phyloP scores from a whole-genome alignment of 2,113 vertebrate species.

The Phylloscopus trochiloides region DNA sequence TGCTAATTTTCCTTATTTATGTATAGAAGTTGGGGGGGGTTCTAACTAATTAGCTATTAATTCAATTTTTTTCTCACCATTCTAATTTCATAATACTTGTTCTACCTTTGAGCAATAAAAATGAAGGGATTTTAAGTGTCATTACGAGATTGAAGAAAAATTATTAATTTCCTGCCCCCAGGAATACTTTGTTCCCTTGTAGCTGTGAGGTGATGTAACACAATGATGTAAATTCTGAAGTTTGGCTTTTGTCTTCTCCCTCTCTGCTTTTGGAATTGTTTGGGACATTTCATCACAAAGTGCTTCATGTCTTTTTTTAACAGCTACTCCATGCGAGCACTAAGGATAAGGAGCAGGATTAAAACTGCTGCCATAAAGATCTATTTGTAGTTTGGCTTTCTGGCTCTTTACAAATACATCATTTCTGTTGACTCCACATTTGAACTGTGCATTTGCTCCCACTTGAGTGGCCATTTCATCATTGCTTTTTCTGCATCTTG shows the following conservation, averaged over 20 bases:
- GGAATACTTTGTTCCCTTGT: neutral
- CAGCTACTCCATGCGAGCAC: neutral
- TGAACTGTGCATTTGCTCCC: neutral
- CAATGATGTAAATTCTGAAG: neutral
- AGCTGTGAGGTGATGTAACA: neutral
- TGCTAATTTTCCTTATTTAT: neutral
- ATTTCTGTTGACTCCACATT: neutral
- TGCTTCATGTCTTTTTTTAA: neutral
- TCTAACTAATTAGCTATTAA: neutral
- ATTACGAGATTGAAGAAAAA: neutral
- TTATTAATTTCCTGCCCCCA: neutral
- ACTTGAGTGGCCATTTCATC: neutral
- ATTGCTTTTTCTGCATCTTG: neutral
- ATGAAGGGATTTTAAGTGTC: accelerated
- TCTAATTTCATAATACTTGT: neutral
- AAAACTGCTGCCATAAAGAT: neutral
- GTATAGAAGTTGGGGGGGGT: neutral
- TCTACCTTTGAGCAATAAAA: neutral
- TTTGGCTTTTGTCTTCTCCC: neutral
- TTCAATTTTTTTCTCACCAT: neutral
- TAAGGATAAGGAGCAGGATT: neutral
- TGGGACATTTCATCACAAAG: neutral
- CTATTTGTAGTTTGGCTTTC: neutral
- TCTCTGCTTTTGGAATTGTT: neutral
- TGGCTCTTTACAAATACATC: neutral